Conservation (phyloP, 2,113 vertebrate species). For the Grus americana region DNA sequence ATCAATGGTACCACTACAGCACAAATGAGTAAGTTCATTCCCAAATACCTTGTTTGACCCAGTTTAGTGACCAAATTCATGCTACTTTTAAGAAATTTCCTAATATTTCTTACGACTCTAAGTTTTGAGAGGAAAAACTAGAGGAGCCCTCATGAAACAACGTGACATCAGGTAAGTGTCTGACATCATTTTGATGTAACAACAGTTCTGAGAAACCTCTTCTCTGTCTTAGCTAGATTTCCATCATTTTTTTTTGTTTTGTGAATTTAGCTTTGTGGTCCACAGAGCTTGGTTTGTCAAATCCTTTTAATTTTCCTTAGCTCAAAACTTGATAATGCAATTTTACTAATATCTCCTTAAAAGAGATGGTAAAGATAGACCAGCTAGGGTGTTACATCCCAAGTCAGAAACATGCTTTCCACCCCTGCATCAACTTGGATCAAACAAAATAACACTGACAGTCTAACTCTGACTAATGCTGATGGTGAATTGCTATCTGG, state of each 20-base stretch:
- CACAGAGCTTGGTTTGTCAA: background rate
- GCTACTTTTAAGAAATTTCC: background rate
- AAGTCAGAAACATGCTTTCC: background rate
- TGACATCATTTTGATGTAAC: background rate
- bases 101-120: background rate
- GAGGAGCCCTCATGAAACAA: background rate
- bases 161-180: fast-evolving
- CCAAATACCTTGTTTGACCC: background rate
- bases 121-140: background rate
- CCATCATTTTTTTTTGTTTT: background rate
- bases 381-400: background rate
- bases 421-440: background rate
- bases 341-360: background rate
- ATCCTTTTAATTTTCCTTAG: background rate
- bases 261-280: background rate
- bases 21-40: background rate
- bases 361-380: background rate
- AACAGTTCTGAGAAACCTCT: background rate
- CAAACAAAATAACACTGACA: background rate
- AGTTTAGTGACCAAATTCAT: background rate
- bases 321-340: background rate
- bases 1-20: background rate
- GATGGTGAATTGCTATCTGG: fast-evolving
- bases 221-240: background rate
- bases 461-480: background rate